Conservation (phyloP, 2,797 vertebrate genomes). For the Tauraco hartlaubi region DNA sequence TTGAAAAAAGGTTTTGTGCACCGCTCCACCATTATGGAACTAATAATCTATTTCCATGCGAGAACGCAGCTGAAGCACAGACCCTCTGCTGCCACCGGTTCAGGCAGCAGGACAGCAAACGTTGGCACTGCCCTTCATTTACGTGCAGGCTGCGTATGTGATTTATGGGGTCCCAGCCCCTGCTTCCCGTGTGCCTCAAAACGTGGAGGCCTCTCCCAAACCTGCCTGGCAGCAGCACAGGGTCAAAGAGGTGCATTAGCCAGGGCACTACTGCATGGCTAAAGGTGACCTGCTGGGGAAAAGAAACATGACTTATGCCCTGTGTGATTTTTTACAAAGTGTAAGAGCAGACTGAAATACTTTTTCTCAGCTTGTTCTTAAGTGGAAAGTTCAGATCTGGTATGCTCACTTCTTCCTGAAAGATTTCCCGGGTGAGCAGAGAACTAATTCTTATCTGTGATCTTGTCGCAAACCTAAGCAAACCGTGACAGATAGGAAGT, state of each 20-base stretch:
- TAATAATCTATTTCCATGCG: not conserved
- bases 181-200: not conserved
- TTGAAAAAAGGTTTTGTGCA: not conserved
- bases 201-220: not conserved
- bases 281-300: not conserved
- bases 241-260: not conserved
- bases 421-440: not conserved
- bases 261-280: not conserved
- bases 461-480: not conserved
- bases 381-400: not conserved
- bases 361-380: not conserved
- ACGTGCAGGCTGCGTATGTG: fast-evolving
- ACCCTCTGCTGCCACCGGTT: not conserved
- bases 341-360: not conserved
- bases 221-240: not conserved
- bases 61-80: not conserved
- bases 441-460: not conserved
- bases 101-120: not conserved
- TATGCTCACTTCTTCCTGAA: not conserved
- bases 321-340: not conserved
- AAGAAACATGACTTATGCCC: not conserved
- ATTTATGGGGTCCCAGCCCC: not conserved
- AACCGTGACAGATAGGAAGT: not conserved
- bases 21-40: not conserved
- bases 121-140: not conserved